Evolutionary conservation across 2,113 vertebrate genomes (phyloP), one percentile per base, ranked within the genome.

Genomic region (Eclectus roratus): DNA sequence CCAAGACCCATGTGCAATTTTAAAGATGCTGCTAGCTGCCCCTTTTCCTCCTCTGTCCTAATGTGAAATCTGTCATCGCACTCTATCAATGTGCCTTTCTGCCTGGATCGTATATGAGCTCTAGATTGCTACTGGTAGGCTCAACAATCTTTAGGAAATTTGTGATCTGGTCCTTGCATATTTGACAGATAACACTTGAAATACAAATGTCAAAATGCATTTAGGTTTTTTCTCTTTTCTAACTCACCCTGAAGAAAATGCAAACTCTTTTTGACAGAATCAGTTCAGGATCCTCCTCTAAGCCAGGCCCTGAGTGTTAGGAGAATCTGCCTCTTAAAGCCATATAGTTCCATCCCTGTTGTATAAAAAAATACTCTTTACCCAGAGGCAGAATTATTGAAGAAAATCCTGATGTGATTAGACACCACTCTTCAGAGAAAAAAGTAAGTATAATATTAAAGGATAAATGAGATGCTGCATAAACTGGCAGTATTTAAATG

Each of bases 251-350:
- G 94, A 91, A 97, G 96, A 97, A 96, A 94, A 97, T 93, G 91
- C 97, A 98, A 98, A 98, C 91, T 49, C 91, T 97, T 97, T 95
- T 96, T 98, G 98, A 98, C 98, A 98, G 98, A 98, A 98, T 98
- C 97, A 98, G 98, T 98, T 97, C 98, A 98, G 89, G 81, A 92
- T 84, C 93, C 85, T 96, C 96, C 98, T 97, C 90, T 89, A 96
- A 98, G 98, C 95, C 96, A 96, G 92, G 93, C 97, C 97, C 86
- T 93, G 94, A 97, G 96, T 91, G 68, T 91, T 96, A 76, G 85
- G 87, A 96, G 97, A 94, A 94, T 97, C 93, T 91, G 94, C 94
- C 94, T 96, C 97, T 95, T 96, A 88, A 92, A 97, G 96, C 92
- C 85, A 95, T 94, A 95, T 85, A 96, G 95, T 96, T 96, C 93